Evolutionary conservation across 2,888 invertebrate species (phyloP), one percentile per base, ranked within the genome.

Genomic region (Leptopilina syphax): DNA sequence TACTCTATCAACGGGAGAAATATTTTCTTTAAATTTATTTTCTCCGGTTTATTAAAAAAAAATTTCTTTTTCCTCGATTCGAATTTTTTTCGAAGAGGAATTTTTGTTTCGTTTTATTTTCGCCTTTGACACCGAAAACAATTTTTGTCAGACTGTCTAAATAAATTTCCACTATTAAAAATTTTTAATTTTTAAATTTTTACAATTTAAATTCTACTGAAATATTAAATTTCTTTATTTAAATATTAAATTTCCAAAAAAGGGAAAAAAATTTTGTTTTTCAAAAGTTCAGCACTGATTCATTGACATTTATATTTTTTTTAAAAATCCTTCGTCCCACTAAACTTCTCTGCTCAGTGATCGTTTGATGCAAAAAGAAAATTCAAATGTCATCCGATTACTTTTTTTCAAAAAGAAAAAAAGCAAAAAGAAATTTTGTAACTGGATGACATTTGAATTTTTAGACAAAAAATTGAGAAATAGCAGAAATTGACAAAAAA

Each of bases 241-340:
- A 18, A 18, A 18, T 18, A 18, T 18, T 18, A 18, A 18, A 18
- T 34, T 34, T 34, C 57, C 3, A 57, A 34, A 34, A 34, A 34
- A 3, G 13, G 12, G 57, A 13, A 57, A 13, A 57, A 34, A 34
- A 34, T 34, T 34, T 34, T 34, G 34, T 57, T 57, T 57, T 57
- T 57, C n/a, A 60, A 60, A 57, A n/a, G 57, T 73, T 57, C 73
- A 73, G 73, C 73, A 73, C 73, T 60, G 73, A 57, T 73, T 73
- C 73, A 73, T 60, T 73, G 73, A 73, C 73, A 73, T 73, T 73
- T 50, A 12, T 9, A 50, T 12, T 50, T 9, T 50, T 50, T 50
- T 50, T 3, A 57, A 57, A 34, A 73, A 60, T 57, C 54, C 57
- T 73, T 54, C n/a, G 34, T 73, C 54, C 57, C 34, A 73, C 50